Evolutionary conservation across 2,888 invertebrate genomes (phyloP), one percentile per base, ranked within the genome.

Genomic region (Ophonus ardosiacus): DNA sequence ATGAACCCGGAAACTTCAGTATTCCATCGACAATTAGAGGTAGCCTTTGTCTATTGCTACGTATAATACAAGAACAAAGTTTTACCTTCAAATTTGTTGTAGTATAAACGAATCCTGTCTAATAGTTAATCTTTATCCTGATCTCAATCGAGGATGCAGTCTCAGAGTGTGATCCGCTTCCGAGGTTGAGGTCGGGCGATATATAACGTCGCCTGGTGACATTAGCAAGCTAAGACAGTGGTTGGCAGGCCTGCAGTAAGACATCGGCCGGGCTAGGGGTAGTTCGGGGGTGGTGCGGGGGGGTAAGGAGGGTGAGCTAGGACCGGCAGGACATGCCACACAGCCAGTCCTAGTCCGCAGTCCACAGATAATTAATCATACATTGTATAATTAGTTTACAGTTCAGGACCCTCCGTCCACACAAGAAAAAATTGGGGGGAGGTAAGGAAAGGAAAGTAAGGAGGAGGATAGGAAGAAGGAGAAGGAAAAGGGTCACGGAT

Each of bases 301-400:
- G 31, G 31, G 31, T 31, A 31, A 31, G 31, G 31, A 31, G 31
- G 31, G 31, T 31, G 31, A 31, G 31, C 31, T 31, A 31, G 31
- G 31, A 31, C 31, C 31, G 31, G 31, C 31, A 31, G 89, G 89
- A 89, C 89, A 88, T 88, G 89, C 89, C 88, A 89, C 88, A 31
- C 88, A 89, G 88, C 89, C 89, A 89, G 87, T 89, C 88, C 88
- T 87, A 89, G 90, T 90, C 89, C 90, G 90, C 90, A 90, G 90
- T 90, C 89, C 80, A 88, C 90, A 89, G 90, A 91, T 91, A 91
- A 91, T 91, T 91, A 91, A 91, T 91, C 91, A 91, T 91, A 91
- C 91, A 91, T 91, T 91, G 91, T 91, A 84, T 84, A 91, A 91
- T 91, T 91, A 91, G 91, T 91, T 90, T 90, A 78, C 65, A 84